These are phyloP conservation scores for Phoebastria nigripes DNA, from an alignment of 2,797 vertebrate species.

Conservation along the genomic window DNA sequence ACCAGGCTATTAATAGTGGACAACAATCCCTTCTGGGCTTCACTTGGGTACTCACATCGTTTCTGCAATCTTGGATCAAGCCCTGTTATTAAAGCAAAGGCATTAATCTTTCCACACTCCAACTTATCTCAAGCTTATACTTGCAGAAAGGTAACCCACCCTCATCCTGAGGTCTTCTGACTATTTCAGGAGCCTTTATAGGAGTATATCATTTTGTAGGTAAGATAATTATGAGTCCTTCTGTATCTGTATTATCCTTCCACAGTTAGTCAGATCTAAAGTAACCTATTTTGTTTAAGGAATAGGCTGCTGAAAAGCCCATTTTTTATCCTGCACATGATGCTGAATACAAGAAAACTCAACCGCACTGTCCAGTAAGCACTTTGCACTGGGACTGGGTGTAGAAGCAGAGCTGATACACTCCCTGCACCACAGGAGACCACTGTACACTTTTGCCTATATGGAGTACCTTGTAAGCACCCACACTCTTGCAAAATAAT, in stretches of 20 bases:
- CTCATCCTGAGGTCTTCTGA: background rate
- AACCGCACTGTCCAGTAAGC: background rate
- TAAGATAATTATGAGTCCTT: constrained; percentile 5
- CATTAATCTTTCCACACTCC: constrained; percentile 54
- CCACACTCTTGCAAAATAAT: background rate
- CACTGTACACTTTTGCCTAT: background rate
- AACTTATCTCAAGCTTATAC: constrained; percentile 34
- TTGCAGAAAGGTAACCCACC: constrained; percentile 41
- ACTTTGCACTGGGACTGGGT: background rate
- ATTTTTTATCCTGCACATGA: background rate
- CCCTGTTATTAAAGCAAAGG: constrained; percentile 44
- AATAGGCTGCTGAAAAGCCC: background rate
- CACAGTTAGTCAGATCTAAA: background rate
- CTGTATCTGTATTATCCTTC: background rate
- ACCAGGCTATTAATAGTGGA: constrained; percentile 31
- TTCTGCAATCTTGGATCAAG: constrained; percentile 47
- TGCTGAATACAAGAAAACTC: background rate
- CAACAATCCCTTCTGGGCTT: constrained; percentile 21
- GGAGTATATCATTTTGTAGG: background rate
- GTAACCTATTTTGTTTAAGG: constrained; percentile 15
- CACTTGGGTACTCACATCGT: background rate
- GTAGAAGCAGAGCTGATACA: background rate
- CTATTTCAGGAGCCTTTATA: background rate
- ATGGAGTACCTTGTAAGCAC: background rate
- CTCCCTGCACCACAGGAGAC: background rate